phyloP scores from a whole-genome alignment of 2,888 invertebrate species.

The Erebia ligea region DNA sequence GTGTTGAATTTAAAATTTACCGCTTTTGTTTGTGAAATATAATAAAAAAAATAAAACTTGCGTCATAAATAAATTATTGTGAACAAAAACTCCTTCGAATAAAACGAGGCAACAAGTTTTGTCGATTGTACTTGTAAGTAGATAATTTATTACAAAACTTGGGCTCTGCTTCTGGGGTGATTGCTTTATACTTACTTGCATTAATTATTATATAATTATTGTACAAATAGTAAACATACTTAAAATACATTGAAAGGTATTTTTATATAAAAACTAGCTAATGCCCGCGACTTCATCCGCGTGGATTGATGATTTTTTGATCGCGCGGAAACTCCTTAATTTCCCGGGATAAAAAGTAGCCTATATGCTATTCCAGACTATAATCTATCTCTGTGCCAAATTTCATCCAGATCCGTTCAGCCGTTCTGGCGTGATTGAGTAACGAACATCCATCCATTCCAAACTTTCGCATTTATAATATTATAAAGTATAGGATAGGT shows the following conservation, averaged over 20 bases:
- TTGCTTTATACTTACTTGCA: not conserved
- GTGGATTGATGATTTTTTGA: too few species aligned
- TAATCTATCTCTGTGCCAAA: too few species aligned
- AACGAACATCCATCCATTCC: too few species aligned
- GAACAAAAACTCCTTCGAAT: constrained; percentile 24
- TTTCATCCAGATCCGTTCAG: too few species aligned
- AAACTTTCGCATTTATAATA: too few species aligned
- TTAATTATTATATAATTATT: not conserved
- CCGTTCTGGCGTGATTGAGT: too few species aligned
- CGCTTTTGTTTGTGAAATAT: not conserved
- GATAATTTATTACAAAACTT: constrained; percentile 34
- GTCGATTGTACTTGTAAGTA: constrained; percentile 25
- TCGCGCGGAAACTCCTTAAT: too few species aligned
- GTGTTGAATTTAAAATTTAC: not conserved
- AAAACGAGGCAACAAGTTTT: constrained; percentile 16
- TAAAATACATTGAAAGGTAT: not conserved
- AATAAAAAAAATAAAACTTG: constrained; percentile 22
- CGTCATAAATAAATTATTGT: constrained; percentile 31
- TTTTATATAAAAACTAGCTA: too few species aligned
- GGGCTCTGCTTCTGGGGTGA: constrained; percentile 7
- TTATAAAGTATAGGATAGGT: too few species aligned
- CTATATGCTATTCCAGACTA: too few species aligned
- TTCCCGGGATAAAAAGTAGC: too few species aligned
- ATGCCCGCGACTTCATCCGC: too few species aligned
- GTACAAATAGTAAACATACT: not conserved